These are phyloP conservation scores for Drosophila dives DNA, from an alignment of 2,888 invertebrate species.

Conservation along the genomic window DNA sequence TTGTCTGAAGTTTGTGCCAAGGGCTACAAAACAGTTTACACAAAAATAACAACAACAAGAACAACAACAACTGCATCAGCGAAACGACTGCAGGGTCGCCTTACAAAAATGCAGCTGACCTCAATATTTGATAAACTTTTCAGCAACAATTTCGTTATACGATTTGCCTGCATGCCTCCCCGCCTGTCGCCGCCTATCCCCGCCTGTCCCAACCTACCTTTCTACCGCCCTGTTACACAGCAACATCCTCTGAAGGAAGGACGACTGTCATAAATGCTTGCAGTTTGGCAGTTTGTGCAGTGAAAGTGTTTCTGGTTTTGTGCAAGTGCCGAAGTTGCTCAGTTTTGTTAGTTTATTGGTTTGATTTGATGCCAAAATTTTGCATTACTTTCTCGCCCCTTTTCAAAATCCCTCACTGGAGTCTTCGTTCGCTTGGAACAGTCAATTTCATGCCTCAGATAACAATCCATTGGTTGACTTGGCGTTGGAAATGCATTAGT, in stretches of 20 bases:
- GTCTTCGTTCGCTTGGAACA: conserved; percentile 25
- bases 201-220: conserved; percentile 17
- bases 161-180: conserved; percentile 44
- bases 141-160: conserved; percentile 74
- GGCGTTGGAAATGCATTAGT: conserved; percentile 4
- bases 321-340: conserved; percentile 44
- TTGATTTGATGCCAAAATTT: conserved; percentile 66
- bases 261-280: conserved; percentile 72
- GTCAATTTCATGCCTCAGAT: conserved; percentile 55
- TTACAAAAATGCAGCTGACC: conserved; percentile 72
- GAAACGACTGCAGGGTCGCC: conserved; percentile 15
- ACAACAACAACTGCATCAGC: background rate
- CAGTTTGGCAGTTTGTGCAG: conserved; percentile 75
- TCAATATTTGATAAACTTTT: conserved; percentile 76
- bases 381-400: conserved; percentile 13
- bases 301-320: conserved; percentile 69
- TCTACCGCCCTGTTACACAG: conserved; percentile 4
- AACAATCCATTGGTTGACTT: conserved; percentile 46
- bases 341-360: conserved; percentile 69
- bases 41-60: conserved; percentile 39
- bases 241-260: background rate
- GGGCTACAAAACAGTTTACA: conserved; percentile 73
- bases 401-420: background rate
- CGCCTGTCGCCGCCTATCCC: background rate
- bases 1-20: conserved; percentile 73